Base-by-base conservation (phyloP, 2,797 vertebrate genomes). In the Sphenodon punctatus region DNA sequence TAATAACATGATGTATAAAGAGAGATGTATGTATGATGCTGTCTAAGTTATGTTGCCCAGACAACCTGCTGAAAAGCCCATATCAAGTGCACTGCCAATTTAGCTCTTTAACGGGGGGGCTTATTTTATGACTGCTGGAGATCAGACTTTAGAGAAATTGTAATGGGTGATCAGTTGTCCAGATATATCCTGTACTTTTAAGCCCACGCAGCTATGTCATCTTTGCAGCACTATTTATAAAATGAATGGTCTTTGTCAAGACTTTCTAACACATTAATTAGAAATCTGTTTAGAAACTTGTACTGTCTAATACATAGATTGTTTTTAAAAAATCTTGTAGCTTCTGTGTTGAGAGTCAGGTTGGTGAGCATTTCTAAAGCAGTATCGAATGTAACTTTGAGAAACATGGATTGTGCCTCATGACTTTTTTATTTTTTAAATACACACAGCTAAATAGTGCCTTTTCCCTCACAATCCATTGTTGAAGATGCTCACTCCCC, bases 361-460 rank as follows among this genome's bases (percentile, higher is more conserved):
- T 91, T 56, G 78, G 61, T 89, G 92, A 93, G 88, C 87, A 77
- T 88, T 93, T 93, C 85, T 88, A 75, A 90, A 90, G 80, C 90
- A 85, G 88, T 87, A 75, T 78, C 58, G 87, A 93, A 92, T 94
- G 91, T 93, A 93, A 94, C 80, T 93, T 90, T 91, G 77, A 89
- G 89, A 95, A 93, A 93, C 89, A 92, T 89, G 90, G 90, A 92
- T 93, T 95, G 91, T 93, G 66, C 83, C 73, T 92, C 90, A 92
- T 89, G 67, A 85, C 69, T 86, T 85, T 88, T 80, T 82, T 72
- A n/a, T 86, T 92, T 91, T 84, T 85, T 75, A 86, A 90, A 90
- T 64, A 90, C 61, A 92, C 86, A 91, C 48, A 94, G 92, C 93
- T 94, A 78, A 94, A 91, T 90, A 94, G 94, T 95, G 94, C 94